These are phyloP conservation scores for Amblyjoppa proteus DNA, from an alignment of 2,888 invertebrate genomes.

Conservation along the genomic window DNA sequence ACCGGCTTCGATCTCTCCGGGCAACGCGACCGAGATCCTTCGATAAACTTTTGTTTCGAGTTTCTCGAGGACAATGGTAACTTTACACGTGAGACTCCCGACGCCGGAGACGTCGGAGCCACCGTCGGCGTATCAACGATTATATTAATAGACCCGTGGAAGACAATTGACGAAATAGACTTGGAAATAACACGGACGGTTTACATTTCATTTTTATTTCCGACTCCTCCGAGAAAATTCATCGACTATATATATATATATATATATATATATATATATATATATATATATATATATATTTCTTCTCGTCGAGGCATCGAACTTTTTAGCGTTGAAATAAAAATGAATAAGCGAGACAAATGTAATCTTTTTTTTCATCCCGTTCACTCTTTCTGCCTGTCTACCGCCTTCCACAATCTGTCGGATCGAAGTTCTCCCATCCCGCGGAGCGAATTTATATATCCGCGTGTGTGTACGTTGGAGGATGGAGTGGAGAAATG, in stretches of 20 bases:
- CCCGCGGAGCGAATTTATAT: slow-evolving; percentile 28
- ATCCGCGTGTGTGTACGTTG: slow-evolving; percentile 40
- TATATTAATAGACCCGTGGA: neutral
- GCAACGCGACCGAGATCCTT: slow-evolving; percentile 23
- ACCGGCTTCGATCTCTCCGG: slow-evolving; percentile 9
- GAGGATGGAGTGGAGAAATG: slow-evolving; percentile 52
- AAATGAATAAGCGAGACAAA: neutral
- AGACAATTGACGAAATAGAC: neutral
- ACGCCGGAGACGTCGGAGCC: neutral
- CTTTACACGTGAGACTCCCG: neutral
- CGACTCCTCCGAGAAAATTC: too few relatives aligned
- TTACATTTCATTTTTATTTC: neutral
- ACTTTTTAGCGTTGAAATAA: neutral
- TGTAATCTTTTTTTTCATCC: neutral
- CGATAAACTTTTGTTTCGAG: slow-evolving; percentile 18
- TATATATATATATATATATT: neutral
- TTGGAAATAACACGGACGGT: neutral
- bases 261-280: neutral
- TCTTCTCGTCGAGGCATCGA: neutral
- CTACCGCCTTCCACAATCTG: slow-evolving; percentile 24
- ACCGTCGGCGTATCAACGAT: neutral
- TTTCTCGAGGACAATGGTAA: slow-evolving; percentile 10
- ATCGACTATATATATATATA: neutral
- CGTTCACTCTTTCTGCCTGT: neutral
- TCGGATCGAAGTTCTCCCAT: slow-evolving; percentile 46